Base-by-base conservation (phyloP, 2,888 invertebrate species). In the Epicampocera succincta region DNA sequence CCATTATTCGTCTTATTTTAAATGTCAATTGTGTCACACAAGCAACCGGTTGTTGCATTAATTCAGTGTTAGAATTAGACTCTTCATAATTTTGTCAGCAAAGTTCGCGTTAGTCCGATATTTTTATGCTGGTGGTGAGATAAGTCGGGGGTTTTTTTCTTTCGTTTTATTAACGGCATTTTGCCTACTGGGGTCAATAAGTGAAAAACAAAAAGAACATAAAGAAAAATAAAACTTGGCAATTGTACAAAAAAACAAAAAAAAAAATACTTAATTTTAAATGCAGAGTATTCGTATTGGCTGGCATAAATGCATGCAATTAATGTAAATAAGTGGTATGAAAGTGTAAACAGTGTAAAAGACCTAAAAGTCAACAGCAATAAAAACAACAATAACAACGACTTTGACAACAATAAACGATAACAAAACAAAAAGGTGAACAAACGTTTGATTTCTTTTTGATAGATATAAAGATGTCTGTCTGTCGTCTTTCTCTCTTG, bases 371-470 rank as follows among this genome's bases (percentile, higher is more conserved):
- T 1, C n/a, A 48, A 3, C 46, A 69, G 33, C 33, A 33, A 33
- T 9, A 5, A 33, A 4, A 33, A 33, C 3, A 68, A 46, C 69
- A 63, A 54, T 40, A 38, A 48, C 40, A 65, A 44, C 8, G 5
- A 21, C 52, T 17, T 52, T 61, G 33, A 40, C 52, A 56, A 65
- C 38, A 42, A 44, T 21, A 33, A 54, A 38, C 54, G 17, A 63
- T 9, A 60, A 68, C 8, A 61, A 65, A 65, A 79, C 33, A 63
- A 21, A 69, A 76, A 76, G 80, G 80, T 71, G 65, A 75, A 80
- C 48, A 72, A 76, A 76, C 76, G 76, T 65, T 80, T 76, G 46
- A 66, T 80, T 60, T 66, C 42, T 46, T 29, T 60, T 48, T 25
- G n/a, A 21, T n/a, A 15, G 11, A 21, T 11, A 42, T 4, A 1